Base-by-base conservation (phyloP, 37 sponge, comb jelly and placozoan genomes). In the Cliona cf. orientalis region DNA sequence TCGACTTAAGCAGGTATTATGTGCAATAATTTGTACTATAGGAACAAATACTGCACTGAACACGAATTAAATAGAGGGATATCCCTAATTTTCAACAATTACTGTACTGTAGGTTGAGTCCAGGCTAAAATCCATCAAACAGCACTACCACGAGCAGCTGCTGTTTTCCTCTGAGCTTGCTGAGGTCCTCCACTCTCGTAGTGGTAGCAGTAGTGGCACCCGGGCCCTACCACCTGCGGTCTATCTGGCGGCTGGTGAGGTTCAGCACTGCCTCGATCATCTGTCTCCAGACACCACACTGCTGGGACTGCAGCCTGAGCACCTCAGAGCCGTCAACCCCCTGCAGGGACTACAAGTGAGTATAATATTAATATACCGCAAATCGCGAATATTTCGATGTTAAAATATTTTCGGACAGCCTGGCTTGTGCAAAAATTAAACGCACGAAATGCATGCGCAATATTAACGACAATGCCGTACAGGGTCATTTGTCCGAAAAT, bases 201-300 rank as follows among this genome's bases (percentile, higher is more conserved):
- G 19, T 2, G 66, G 36, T 66, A 21, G 36, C 12, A 23, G n/a
- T 61, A 31, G 26, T 2, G 23, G 44, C 2, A 22, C n/a, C 7
- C 42, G 38, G 22, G 43, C 35, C n/a, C 41, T 23, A 35, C 25
- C 70, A 69, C 38, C 22, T 23, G 43, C 19, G 14, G 3, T 40
- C 70, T 61, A 22, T 36, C 6, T 35, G 26, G 71, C 72, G 3
- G 72, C 72, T 11, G 71, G 59, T 42, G 72, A 60, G 31, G 28
- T 69, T 0, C 81, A 81, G 81, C 81, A 81, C 72, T 81, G 81
- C 37, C 62, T 81, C 46, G 46, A 44, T 2, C n/a, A n/a, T n/a
- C 9, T 80, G n/a, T 21, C 29, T 42, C 72, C 81, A 1, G 71
- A 59, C 34, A 46, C 41, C 34, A 70, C 81, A 19, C 46, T 81